Evolutionary conservation across 2,797 vertebrate genomes (phyloP), one percentile per base, ranked within the genome.

Genomic region (Enteromius afrohamiltoni): DNA sequence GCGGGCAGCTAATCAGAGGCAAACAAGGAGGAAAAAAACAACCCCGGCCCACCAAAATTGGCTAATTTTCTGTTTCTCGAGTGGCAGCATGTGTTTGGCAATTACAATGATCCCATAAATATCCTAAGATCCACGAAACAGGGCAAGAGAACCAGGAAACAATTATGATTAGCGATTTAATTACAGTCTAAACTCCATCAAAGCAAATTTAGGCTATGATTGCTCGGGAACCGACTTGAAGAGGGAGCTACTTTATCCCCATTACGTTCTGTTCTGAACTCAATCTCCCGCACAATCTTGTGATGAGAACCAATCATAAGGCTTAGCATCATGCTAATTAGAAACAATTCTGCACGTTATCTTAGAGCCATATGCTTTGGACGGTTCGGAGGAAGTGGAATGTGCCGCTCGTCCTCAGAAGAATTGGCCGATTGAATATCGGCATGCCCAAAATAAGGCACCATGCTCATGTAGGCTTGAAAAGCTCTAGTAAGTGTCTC

Each of bases 101-200:
- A 94, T 94, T 94, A 93, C 89, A 90, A 88, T 91, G 90, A 93
- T 91, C 89, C 92, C 88, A 87, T 90, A 92, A 94, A 93, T 93
- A 92, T 93, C 91, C 91, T 87, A 89, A 85, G 87, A 89, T 91
- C 90, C 91, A 90, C 86, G 91, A 94, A 93, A 91, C 89, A 89
- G 92, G 90, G 31, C 86, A 83, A 89, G 91, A 87, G 91, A 93
- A 91, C 92, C 87, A 89, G 91, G 92, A 91, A 93, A 94, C 93
- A 91, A 94, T 93, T 93, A 94, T 93, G 91, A 95, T 94, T 94
- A 94, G 90, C 88, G 80, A 79, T 90, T 90, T 94, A 94, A 95
- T 95, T 94, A 93, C 91, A 91, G 91, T 89, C 90, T 92, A 92
- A 91, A 87, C 90, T 91, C 91, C 91, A 93, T 91, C 89, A 91